Evolutionary conservation across 2,113 vertebrate genomes (phyloP).

Genomic region (Chaetura pelagica): DNA sequence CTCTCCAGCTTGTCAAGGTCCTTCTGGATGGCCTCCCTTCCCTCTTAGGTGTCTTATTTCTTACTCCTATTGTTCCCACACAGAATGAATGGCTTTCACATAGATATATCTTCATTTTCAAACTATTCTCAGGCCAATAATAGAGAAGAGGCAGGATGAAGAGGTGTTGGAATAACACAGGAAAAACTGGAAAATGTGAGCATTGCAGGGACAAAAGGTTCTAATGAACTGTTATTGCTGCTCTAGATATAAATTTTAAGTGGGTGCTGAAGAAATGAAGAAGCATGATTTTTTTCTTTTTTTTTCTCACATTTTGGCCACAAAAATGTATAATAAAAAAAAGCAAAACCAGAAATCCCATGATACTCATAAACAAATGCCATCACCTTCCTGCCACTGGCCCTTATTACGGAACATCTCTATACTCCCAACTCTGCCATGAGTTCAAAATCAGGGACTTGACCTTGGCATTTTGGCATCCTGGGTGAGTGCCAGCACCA

Average conservation of each 20-base stretch:
- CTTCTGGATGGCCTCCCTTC: too few species aligned
- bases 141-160: neutral
- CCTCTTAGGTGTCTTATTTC: neutral
- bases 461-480: neutral
- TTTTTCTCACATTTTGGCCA: neutral
- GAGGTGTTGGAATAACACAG: neutral
- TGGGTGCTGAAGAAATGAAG: neutral
- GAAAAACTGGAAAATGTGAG: neutral
- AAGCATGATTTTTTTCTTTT: accelerated
- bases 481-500: neutral
- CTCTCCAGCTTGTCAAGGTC: too few species aligned
- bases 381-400: neutral
- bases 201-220: neutral
- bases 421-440: neutral
- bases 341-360: neutral
- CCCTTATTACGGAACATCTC: neutral
- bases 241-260: neutral
- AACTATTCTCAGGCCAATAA: neutral
- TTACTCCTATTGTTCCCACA: neutral
- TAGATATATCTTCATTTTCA: neutral
- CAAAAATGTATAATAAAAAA: neutral
- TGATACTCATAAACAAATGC: neutral
- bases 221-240: neutral
- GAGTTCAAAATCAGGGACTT: neutral
- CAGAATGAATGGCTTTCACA: neutral